Conservation (phyloP, 2,888 invertebrate genomes). For the Phaonia tiefii region DNA sequence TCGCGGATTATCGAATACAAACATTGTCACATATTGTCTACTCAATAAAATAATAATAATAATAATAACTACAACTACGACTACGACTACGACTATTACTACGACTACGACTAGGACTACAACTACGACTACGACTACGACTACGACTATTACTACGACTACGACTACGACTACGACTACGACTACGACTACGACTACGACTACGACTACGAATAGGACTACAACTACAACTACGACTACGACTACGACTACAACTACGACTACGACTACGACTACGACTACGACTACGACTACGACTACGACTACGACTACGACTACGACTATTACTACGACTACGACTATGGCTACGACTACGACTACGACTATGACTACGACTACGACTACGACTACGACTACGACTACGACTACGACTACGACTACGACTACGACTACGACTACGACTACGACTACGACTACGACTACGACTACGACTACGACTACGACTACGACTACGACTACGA, state of each 20-base stretch:
- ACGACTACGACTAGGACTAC: no score
- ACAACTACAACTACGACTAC: no score
- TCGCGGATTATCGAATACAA: no score
- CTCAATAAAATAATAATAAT: no score
- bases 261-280: background rate
- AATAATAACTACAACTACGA: background rate
- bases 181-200: background rate
- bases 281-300: conserved; percentile 1
- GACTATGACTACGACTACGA: no score
- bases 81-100: background rate
- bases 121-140: no score
- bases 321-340: no score
- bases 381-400: background rate
- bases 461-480: conserved; percentile 1
- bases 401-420: conserved; percentile 1
- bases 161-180: conserved; percentile 1
- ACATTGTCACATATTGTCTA: no score
- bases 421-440: background rate
- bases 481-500: background rate
- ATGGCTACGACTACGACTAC: no score
- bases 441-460: conserved; percentile 1
- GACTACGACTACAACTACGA: no score
- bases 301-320: background rate
- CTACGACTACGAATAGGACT: background rate
- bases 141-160: no score